Evolutionary conservation across 2,797 vertebrate species (phyloP), one percentile per base, ranked within the genome.

Genomic region (Molossus alvarezi): DNA sequence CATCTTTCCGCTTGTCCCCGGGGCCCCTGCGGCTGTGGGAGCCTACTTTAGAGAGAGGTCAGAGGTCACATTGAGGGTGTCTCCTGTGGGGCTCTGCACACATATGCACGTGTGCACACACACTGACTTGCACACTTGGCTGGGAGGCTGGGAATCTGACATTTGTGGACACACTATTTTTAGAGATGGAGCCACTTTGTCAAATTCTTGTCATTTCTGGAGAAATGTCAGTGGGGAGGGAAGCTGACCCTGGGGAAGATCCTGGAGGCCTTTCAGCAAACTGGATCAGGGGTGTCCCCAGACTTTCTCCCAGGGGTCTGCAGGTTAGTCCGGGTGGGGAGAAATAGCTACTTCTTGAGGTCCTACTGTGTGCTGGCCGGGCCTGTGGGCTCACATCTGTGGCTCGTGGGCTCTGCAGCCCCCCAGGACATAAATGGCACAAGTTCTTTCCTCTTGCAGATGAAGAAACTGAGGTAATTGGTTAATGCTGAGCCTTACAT

Each of bases 1-100:
- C 6, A 6, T 60, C 71, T 58, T 58, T 41, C 29, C 0, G 0
- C 6, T 20, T n/a, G 77, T 37, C 55, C 55, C 27, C 0, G 0
- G 0, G 48, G 55, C 18, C 57, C 1, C n/a, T 69, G 14, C 0
- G 71, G n/a, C 62, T 48, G 27, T 81, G 64, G 18, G 41, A 41
- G 1, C 37, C 20, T 69, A 15, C 3, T 57, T 55, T 11, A 57
- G 81, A 90, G 27, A 53, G 9, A 41, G 9, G 7, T 58, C 25
- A 14, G n/a, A 33, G 64, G 21, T 55, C 29, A 55, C 29, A 27
- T 8, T 4, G 14, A 80, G 45, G 62, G 20, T 55, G 57, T 48
- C 5, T 29, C 55, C 15, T 2, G 2, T 23, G 48, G 48, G 13
- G 18, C 25, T 17, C 25, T 57, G 57, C 62, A 77, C 23, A 64